These are phyloP conservation scores for Mormyrus proboscirostris DNA, from an alignment of 2,797 vertebrate genomes.

Conservation along the genomic window DNA sequence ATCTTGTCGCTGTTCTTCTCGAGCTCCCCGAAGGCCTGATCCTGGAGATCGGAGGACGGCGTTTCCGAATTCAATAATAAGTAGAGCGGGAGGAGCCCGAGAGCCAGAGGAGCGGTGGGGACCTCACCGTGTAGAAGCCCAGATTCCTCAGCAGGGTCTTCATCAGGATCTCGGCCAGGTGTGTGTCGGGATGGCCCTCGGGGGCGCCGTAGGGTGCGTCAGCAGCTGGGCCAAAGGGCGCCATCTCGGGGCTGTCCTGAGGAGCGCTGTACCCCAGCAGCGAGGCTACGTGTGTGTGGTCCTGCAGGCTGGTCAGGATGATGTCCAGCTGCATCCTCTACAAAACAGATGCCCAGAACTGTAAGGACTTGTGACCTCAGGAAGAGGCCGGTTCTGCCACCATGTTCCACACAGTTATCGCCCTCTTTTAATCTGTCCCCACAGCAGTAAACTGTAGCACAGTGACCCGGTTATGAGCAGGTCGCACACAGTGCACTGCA, in stretches of 20 bases:
- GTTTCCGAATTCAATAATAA: not conserved
- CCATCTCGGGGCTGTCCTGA: constrained; percentile 60
- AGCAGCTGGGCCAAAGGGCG: constrained; percentile 55
- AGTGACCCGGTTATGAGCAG: not conserved
- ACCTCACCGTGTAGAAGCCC: constrained; percentile 73
- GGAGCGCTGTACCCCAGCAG: constrained; percentile 72
- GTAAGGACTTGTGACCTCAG: not conserved
- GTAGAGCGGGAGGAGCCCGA: not conserved
- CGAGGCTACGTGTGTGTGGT: constrained; percentile 74
- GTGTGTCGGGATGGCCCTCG: constrained; percentile 69
- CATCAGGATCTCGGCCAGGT: constrained; percentile 75
- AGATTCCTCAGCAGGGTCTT: constrained; percentile 74
- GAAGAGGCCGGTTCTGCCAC: not conserved
- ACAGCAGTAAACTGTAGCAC: not conserved
- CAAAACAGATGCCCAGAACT: constrained; percentile 12
- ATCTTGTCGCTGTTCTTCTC: constrained; percentile 98
- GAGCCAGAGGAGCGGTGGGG: not conserved
- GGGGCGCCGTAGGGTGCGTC: constrained; percentile 59
- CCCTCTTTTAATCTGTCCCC: not conserved
- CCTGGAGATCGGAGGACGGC: constrained; percentile 54
- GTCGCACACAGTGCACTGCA: not conserved
- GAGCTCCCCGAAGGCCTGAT: constrained; percentile 93
- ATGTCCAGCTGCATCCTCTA: constrained; percentile 89
- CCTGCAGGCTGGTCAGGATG: constrained; percentile 73
- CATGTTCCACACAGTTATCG: too few relatives aligned